Base-by-base conservation (phyloP, 2,888 invertebrate genomes). In the Hybos culiciformis region DNA sequence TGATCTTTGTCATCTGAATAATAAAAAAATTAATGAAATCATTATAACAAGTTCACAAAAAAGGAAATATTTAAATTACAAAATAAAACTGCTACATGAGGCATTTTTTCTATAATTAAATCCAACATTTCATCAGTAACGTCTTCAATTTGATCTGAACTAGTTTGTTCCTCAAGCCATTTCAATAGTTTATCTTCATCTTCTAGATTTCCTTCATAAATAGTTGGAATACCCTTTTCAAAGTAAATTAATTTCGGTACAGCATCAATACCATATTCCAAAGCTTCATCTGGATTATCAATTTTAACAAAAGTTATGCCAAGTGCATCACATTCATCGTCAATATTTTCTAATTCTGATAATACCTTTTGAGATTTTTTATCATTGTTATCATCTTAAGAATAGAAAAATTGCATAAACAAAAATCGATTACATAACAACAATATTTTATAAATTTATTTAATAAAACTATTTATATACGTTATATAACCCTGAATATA, bases 121-220 rank as follows among this genome's bases (percentile, higher is more conserved):
- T 90, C 90, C 50, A 92, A 71, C 88, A 92, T 90, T 72, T 92
- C 90, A 63, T 91, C 88, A 15, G 90, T 92, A 44, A 92, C 82
- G 58, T 92, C 91, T 69, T 92, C 91, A 54, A 92, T 92, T 70
- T 91, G 87, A 63, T 92, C 91, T 54, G 77, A 81, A 54, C 83
- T 85, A 34, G 78, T 74, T 61, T 91, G 91, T 55, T 84, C 78
- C 53, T 79, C 81, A 20, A 91, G 73, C 91, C 91, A 91, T 54
- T 77, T 79, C 1, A 91, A 66, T 15, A 90, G 84, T 62, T 86
- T 85, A 50, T 88, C 87, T 63, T 90, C 90, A 54, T 90, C 87
- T 66, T 86, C 86, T 52, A 90, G 70, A 63, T 88, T 86, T 51
- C 91, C 90, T 73, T 76, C 78, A 56, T 81, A 82, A 53, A 78